phyloP scores from a whole-genome alignment of 2,797 vertebrate species.

The Podarcis lilfordi region DNA sequence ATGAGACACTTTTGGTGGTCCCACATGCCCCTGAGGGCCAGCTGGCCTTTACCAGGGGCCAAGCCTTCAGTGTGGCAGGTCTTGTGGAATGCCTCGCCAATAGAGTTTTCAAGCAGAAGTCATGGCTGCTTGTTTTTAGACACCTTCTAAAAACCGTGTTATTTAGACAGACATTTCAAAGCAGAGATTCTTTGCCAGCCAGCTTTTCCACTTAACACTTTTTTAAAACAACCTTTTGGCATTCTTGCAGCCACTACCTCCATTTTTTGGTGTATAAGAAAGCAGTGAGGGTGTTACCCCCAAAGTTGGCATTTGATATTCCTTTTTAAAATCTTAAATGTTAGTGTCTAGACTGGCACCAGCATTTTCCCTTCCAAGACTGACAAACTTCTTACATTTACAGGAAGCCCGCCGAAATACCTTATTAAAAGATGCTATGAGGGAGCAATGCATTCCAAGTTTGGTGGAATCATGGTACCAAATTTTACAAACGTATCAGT shows the following conservation, averaged over 20 bases:
- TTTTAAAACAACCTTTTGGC: not conserved
- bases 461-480: slow-evolving; percentile 99
- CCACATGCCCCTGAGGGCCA: too few species aligned
- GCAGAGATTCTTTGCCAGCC: too few species aligned
- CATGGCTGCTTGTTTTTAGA: too few species aligned
- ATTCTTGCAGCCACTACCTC: not conserved
- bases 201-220: not conserved
- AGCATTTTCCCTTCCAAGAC: not conserved
- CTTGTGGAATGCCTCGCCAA: too few species aligned
- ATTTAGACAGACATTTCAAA: too few species aligned
- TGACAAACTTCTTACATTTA: slow-evolving; percentile 34
- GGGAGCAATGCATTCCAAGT: slow-evolving; percentile 95
- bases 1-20: too few species aligned
- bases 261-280: not conserved
- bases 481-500: slow-evolving; percentile 95
- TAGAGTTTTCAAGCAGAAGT: too few species aligned
- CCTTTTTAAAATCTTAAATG: not conserved
- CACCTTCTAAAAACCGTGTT: too few species aligned
- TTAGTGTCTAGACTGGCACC: not conserved
- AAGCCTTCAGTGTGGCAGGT: too few species aligned
- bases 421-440: slow-evolving; percentile 94
- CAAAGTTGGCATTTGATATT: not conserved
- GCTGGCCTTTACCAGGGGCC: too few species aligned
- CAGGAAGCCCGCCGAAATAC: slow-evolving; percentile 95
- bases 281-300: not conserved